Evolutionary conservation across 2,797 vertebrate genomes (phyloP), one percentile per base, ranked within the genome.

Genomic region (Sylvia borin): DNA sequence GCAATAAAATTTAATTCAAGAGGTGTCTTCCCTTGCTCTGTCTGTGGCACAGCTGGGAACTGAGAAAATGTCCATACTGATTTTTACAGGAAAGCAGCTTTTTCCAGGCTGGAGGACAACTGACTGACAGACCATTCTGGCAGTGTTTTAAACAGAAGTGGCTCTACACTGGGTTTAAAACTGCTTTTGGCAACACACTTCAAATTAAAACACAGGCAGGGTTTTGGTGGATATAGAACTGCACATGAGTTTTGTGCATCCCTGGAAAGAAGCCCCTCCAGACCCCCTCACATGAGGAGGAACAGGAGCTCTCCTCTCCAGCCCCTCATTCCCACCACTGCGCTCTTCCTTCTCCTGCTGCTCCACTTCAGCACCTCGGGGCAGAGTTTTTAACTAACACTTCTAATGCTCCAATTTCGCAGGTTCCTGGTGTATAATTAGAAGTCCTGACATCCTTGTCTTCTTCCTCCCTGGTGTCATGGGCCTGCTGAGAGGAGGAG

Each of bases 361-460:
- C 73, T 64, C 58, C 42, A 24, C 79, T 84, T 54, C 70, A 40
- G 57, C 86, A 57, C 85, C 60, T 75, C 3, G 0, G 31, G 55
- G 45, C 53, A 21, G 67, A 62, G 58, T 73, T 93, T 90, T 70
- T 57, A 84, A 54, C 74, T 76, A 88, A 87, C 85, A 45, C 67
- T 79, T 88, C 5, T 74, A 85, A 68, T 76, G 53, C 45, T 77
- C 48, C 7, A 5, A 73, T 78, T 93, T 95, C 11, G 0, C 88
- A 84, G 38, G 76, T 90, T 92, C 60, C 47, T 87, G 72, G 43
- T 92, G 55, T 88, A 72, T 93, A 95, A 96, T 95, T 96, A 93
- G 82, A 94, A 97, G 91, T 85, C 85, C 79, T 97, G 95, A 92
- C 94, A 97, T 90, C 75, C 85, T 75, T 93, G 65, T 93, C 93